Evolutionary conservation across 2,888 invertebrate genomes (phyloP), one percentile per base, ranked within the genome.

Genomic region (Drosophila monieri): DNA sequence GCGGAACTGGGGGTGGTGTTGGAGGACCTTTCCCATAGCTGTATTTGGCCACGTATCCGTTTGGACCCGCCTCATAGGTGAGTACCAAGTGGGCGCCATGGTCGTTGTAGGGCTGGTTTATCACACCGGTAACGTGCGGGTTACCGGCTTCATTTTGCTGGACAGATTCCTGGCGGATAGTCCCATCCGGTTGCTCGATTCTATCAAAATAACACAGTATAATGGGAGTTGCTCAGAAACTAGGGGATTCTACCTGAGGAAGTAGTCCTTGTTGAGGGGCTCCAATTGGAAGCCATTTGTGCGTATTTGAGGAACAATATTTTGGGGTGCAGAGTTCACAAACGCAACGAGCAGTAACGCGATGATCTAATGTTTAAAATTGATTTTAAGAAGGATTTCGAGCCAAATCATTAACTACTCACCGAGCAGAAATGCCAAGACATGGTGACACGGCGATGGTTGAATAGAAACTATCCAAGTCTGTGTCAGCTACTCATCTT

Each of bases 1-100:
- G 27, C 0, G 8, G 32, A 4, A 2, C 44, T 8, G 68, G 27
- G 2, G 56, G 56, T 0, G 46, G 49, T 6, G 73, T 48, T 6
- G 21, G 44, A 2, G 47, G 41, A 2, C 46, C 27, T 14, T 44
- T 59, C 8, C 37, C 59, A 25, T 57, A 76, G 10, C 10, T 35
- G 18, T 60, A 81, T 5, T 54, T 78, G 30, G 68, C 85, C 6
- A 58, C 35, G 30, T 80, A 65, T n/a, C 79, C 85, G 46, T 78
- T 58, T 1, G 49, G 64, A 5, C 74, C 84, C 0, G 78, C 78
- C 30, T 60, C 62, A 6, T 80, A 78, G 35, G 39, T 75, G n/a
- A 84, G 37, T 0, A 37, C 18, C 23, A 78, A 10, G 10, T 41
- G 43, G 18, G 39, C 12, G 0, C 18, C 58, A 5, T 39, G 12